A percentile compares a stretch with the other conserved stretches of the same genome.
Evolutionary conservation across 1,140 invertebrate genomes (phyloP).

Genomic region (Planococcus citri): DNA sequence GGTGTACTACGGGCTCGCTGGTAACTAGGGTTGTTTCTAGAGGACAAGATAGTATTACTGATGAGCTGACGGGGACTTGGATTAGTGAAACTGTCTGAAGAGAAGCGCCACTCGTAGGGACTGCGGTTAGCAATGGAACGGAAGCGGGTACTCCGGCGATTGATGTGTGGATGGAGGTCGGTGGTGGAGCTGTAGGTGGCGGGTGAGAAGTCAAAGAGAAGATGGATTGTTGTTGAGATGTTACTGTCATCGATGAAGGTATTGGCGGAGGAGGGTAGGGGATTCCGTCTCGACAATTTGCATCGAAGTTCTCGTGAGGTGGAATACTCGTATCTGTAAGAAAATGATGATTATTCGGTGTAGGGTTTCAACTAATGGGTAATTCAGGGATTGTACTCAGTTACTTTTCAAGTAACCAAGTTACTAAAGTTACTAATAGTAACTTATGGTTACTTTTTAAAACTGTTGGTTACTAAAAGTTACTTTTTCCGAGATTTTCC

Average conservation of each 20-base stretch:
- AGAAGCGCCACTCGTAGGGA: constrained; percentile 18
- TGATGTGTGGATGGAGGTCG: constrained; percentile 1
- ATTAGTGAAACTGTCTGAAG: constrained; percentile 5
- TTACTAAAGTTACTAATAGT: too few relatives aligned
- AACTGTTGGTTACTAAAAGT: too few relatives aligned
- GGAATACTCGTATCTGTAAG: background rate
- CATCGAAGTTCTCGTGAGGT: background rate
- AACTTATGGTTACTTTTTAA: too few relatives aligned
- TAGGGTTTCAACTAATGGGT: too few relatives aligned
- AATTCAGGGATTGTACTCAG: too few relatives aligned
- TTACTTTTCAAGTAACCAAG: too few relatives aligned
- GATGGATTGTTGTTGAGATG: constrained; percentile 29
- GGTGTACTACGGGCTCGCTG: constrained; percentile 21
- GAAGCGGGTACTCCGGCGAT: background rate
- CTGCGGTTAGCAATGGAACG: background rate
- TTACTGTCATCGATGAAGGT: background rate
- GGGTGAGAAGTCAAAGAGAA: constrained; percentile 28
- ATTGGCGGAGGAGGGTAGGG: background rate
- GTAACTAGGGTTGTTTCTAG: constrained; percentile 1
- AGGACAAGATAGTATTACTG: constrained; percentile 13
- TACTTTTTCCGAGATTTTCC: too few relatives aligned
- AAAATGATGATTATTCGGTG: too few relatives aligned
- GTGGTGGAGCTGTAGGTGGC: constrained; percentile 32
- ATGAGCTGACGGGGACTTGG: constrained; percentile 17
- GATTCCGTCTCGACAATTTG: background rate